Base-by-base conservation (phyloP, 2,113 vertebrate genomes). In the Chloropsis hardwickii region DNA sequence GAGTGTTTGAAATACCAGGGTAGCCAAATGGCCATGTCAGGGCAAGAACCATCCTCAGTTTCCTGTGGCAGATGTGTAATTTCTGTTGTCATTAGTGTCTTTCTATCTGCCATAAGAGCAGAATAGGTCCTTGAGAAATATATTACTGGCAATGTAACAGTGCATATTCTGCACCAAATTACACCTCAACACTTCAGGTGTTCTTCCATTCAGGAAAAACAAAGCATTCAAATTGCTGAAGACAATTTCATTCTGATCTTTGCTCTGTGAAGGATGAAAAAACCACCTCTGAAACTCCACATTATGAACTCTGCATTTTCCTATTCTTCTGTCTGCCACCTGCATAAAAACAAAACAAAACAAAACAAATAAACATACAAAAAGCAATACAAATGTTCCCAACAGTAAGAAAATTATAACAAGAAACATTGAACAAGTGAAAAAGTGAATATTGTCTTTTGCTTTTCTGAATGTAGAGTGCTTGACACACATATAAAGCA, bases 171-270 rank as follows among this genome's bases (percentile, higher is more conserved):
- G n/a, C 25, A 47, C 37, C 18, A 78, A 88, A 93, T 88, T 86
- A 83, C 28, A 81, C 40, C 35, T 74, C 51, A 64, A n/a, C 51
- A 74, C 51, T 90, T 92, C 60, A 70, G 66, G 29, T 90, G 27
- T 84, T 96, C 50, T 60, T 84, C 48, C 56, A 71, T 81, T 94
- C 84, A 84, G 57, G 35, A 73, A 74, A 92, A 89, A 84, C 4
- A 81, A 86, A 94, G 50, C 70, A 69, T 89, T 79, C 40, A 87
- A 87, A 94, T 94, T 92, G 40, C 45, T 61, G 31, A 71, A 86
- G 64, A 82, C 42, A 90, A 88, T 96, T 95, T 95, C 37, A 40
- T 91, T 90, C 31, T 77, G 70, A 65, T 94, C 77, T 85, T 93
- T 77, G 57, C 71, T 60, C 50, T 92, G 79, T 67, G 56, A 94